phyloP scores from a whole-genome alignment of 53 echinoderm and acorn worm genomes.

The Luidia sarsii region DNA sequence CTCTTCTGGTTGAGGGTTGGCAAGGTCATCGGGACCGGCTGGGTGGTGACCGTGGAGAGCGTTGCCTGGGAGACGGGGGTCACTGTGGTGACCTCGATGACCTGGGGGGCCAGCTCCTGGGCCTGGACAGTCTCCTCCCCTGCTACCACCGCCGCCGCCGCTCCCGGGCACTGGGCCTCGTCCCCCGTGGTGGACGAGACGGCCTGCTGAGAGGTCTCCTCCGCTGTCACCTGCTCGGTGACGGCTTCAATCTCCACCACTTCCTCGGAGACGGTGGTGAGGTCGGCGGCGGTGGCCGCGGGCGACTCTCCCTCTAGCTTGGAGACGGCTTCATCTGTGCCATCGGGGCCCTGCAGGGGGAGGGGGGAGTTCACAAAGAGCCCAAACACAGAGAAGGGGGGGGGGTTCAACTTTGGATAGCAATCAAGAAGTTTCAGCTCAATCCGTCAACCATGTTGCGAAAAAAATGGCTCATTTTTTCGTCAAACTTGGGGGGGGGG shows the following conservation, averaged over 20 bases:
- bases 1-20: background rate
- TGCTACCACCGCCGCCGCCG: background rate
- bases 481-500: too few relatives aligned
- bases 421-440: too few relatives aligned
- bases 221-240: background rate
- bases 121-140: background rate
- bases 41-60: too few relatives aligned
- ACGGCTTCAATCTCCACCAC: conserved; percentile 2
- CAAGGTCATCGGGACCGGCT: too few relatives aligned
- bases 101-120: background rate
- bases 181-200: conserved; percentile 29
- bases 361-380: background rate
- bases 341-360: conserved; percentile 7
- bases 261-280: background rate
- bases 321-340: background rate
- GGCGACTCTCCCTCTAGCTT: background rate
- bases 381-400: too few relatives aligned
- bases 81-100: conserved; percentile 13
- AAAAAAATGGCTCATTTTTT: too few relatives aligned
- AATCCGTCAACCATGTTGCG: too few relatives aligned
- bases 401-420: too few relatives aligned
- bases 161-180: background rate
- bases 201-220: conserved; percentile 41
- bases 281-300: too few relatives aligned
- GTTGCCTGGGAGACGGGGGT: background rate